Base-by-base conservation (phyloP, 2,888 invertebrate genomes). In the Leucophenga montana region DNA sequence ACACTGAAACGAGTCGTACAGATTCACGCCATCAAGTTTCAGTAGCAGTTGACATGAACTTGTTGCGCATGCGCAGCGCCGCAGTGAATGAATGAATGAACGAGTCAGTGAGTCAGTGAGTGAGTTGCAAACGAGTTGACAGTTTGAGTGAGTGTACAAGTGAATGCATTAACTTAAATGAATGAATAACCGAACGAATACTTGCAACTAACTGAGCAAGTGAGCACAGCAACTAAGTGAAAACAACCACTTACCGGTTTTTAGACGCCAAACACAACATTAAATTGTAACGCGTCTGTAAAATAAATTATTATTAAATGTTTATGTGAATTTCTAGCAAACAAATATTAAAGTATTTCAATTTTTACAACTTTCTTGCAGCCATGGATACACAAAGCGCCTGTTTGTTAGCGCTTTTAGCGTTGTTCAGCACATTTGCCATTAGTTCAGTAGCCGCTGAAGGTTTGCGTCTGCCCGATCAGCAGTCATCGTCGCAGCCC, bases 401-500 rank as follows among this genome's bases (percentile, higher is more conserved):
- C 64, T 67, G 54, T 59, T 89, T 92, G 9, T 87, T 92, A 22
- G 48, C 48, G 62, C 62, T 48, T 39, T 20, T 48, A 22, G 62
- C 48, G 20, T 13, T 33, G 1, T n/a, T 59, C 74, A 61, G 69
- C 75, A 20, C 71, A 85, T 89, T 92, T 86, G 92, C 91, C 85
- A 90, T 91, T 69, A 87, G 90, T 74, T 71, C 79, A 20, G 78
- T 77, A 56, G 91, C 92, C 44, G 91, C 91, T n/a, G 92, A 92
- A 50, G 91, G 91, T 39, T 85, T 92, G 74, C 88, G 92, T 67
- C 85, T 92, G n/a, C 92, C 92, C 33, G 88, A 89, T 78, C 88
- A 88, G 75, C 84, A 85, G 79, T 75, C 82, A 2, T 72, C 70
- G 18, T 20, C 20, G 9, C 74, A 71, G 6, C 68, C 71, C 20